Base-by-base conservation (phyloP, 2,113 vertebrate genomes). In the Cariama cristata region DNA sequence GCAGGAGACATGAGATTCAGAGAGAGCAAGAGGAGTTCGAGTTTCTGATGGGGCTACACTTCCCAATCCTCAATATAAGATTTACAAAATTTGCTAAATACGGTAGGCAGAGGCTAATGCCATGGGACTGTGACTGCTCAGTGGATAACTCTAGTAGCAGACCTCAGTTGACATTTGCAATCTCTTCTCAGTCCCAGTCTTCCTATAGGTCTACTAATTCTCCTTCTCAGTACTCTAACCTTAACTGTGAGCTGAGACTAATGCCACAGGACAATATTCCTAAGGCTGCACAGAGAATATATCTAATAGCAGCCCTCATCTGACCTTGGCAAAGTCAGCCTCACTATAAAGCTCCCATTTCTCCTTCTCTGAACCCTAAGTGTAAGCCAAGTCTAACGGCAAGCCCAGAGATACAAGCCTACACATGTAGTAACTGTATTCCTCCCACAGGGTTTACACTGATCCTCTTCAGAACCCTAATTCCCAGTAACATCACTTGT, bases 1-100 rank as follows among this genome's bases (percentile, higher is more conserved):
- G 42, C 55, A 35, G 22, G 7, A 68, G n/a, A n/a, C 14, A 8
- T 0, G 2, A 5, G 7, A 11, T 9, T n/a, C 52, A 67, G 44
- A 49, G 20, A 7, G 14, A 53, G 18, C 0, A 17, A 66, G 45
- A 40, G 7, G 24, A 7, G 9, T 28, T 38, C 1, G 3, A 33
- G 19, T 3, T 68, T 59, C 63, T 15, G 24, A n/a, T 19, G 11
- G 26, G 27, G 16, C 10, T 55, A 30, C 49, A 18, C 5, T 42
- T 38, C 11, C 17, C 1, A 53, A 27, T 33, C 21, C 33, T 62
- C 40, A 71, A 8, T 8, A 9, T 12, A 42, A 53, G 47, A 44
- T 50, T 45, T 32, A 44, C 32, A n/a, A 44, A 11, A 38, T 50
- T 33, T 27, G 23, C 8, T 24, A 67, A 55, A 71, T 38, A 42